Base-by-base conservation (phyloP, 1,140 invertebrate genomes). In the Halesus radiatus region DNA sequence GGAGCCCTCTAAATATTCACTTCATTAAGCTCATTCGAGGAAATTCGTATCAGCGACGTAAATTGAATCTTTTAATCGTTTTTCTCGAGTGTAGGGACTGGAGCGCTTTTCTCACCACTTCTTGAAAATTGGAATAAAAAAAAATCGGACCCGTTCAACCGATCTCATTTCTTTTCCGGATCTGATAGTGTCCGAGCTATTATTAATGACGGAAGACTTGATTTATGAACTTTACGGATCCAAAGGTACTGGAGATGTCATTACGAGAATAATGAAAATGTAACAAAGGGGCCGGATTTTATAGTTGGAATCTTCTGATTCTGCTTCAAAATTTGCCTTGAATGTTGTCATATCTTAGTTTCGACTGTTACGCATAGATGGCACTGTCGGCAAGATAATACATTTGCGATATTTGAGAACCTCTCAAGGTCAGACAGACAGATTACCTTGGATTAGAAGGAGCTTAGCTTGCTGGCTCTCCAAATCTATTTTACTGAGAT, bases 41-140 rank as follows among this genome's bases (percentile, higher is more conserved):
- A 23, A 60, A 23, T 45, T 45, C 37, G 23, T 22, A 60, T 60
- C 56, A 22, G 56, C 13, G 23, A 60, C 20, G 56, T 22, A 60
- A 60, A 60, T 60, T 60, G 56, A 60, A 60, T 60, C 18, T 60
- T 60, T 60, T 23, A 60, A 18, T 60, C 56, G 16, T 60, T 60
- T 60, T 20, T 7, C 56, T 18, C 20, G 56, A 60, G 56, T 22
- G 56, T 60, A 22, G 56, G 10, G 15, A 8, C 56, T 45, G 37
- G 37, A 7, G 7, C 37, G 10, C 20, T 60, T 60, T 15, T 23
- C 18, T 60, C 56, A 18, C 56, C 56, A 20, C 56, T 60, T 60
- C 56, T 60, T 22, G 15, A 60, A 60, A 23, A 60, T 60, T 60
- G 56, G 18, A 60, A 22, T 29, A 3, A 60, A 60, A 60, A 60